Conservation (phyloP, 2,888 invertebrate genomes). For the Campaea margaritaria region DNA sequence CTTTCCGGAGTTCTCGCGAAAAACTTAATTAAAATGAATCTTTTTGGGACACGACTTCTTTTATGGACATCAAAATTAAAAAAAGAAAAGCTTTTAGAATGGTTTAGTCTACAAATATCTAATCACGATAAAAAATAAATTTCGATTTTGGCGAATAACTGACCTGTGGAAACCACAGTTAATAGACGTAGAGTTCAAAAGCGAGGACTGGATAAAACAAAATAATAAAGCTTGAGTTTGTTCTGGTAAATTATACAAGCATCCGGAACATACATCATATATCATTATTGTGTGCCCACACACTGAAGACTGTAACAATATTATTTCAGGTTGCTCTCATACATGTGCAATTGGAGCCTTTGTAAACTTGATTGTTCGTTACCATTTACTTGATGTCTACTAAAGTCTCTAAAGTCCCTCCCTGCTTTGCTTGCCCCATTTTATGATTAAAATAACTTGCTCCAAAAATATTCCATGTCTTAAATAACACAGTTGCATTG, state of each 20-base stretch:
- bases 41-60: conserved; percentile 67
- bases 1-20: conserved; percentile 67
- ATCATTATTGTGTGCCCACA: conserved; percentile 3
- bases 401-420: neutral
- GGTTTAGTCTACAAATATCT: conserved; percentile 47
- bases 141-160: conserved; percentile 9
- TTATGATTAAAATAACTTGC: conserved; percentile 15
- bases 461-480: conserved; percentile 21
- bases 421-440: conserved; percentile 9
- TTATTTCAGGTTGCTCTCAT: conserved; percentile 12
- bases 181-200: conserved; percentile 8
- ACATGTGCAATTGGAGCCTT: neutral
- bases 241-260: conserved; percentile 1
- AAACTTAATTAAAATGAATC: conserved; percentile 82
- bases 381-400: neutral
- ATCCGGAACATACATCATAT: conserved; percentile 1
- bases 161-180: conserved; percentile 1
- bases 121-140: conserved; percentile 44
- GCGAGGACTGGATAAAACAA: conserved; percentile 4
- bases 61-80: conserved; percentile 63
- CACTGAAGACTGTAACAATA: conserved; percentile 1
- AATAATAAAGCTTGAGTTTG: conserved; percentile 4
- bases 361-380: neutral
- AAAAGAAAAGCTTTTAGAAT: conserved; percentile 54
- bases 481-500: conserved; percentile 26